phyloP scores from a whole-genome alignment of 2,888 invertebrate genomes.

The Drosophila testacea region DNA sequence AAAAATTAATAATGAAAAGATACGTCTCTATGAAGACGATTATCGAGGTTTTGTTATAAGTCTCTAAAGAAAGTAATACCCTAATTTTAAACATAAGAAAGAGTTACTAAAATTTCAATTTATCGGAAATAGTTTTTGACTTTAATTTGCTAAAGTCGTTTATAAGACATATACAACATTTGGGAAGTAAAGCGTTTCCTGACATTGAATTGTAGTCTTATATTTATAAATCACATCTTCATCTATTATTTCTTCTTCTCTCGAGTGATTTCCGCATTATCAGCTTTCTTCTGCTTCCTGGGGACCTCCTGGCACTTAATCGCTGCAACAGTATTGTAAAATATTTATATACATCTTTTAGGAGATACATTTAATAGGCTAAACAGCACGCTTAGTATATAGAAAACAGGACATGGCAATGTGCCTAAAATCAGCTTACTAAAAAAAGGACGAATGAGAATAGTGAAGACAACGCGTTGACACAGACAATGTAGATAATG shows the following conservation, averaged over 20 bases:
- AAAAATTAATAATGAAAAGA: too few species aligned
- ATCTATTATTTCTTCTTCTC: not conserved
- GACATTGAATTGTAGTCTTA: too few species aligned
- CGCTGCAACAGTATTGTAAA: slow-evolving; percentile 49
- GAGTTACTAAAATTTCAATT: too few species aligned
- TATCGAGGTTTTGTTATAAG: too few species aligned
- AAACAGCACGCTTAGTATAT: slow-evolving; percentile 62
- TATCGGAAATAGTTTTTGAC: too few species aligned
- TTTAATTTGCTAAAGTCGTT: too few species aligned
- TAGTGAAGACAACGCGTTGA: slow-evolving; percentile 61
- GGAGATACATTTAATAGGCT: slow-evolving; percentile 78
- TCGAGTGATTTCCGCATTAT: not conserved
- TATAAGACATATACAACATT: too few species aligned
- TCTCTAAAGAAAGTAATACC: too few species aligned
- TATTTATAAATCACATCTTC: not conserved
- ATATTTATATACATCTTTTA: slow-evolving; percentile 74
- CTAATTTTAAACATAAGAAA: too few species aligned
- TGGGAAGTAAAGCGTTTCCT: too few species aligned
- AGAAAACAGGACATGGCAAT: slow-evolving; percentile 34
- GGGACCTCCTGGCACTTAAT: slow-evolving; percentile 42
- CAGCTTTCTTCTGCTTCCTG: slow-evolving; percentile 1
- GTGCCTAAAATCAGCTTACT: slow-evolving; percentile 59
- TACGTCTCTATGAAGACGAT: too few species aligned
- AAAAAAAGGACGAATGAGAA: slow-evolving; percentile 3
- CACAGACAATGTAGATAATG: slow-evolving; percentile 71